Evolutionary conservation across 2,113 vertebrate species (phyloP), one percentile per base, ranked within the genome.

Genomic region (Colaptes auratus): DNA sequence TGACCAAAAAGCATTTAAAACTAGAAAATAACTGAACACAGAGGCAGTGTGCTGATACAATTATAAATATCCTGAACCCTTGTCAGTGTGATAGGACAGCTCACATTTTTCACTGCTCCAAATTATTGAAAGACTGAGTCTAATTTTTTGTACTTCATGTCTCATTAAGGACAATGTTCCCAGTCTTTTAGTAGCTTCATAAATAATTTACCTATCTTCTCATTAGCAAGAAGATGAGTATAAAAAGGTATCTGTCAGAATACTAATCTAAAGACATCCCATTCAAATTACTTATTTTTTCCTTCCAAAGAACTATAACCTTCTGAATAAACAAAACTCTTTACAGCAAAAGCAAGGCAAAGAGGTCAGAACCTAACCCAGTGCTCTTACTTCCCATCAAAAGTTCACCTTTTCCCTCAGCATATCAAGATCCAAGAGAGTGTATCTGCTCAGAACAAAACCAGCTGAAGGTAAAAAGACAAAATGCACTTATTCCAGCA

Each of bases 141-240:
- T 56, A 42, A 55, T 80, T 83, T 95, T 94, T 90, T 65, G 33
- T 88, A 25, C 31, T 86, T 92, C 69, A n/a, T 24, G 48, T 93
- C 80, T 95, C 82, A 92, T 81, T 86, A 86, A 93, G 78, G 72
- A 78, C 90, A 70, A 88, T 60, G 63, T 86, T 79, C 87, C 90
- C 91, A 85, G 67, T 44, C 74, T 69, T 85, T 84, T 42, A 80
- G 67, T 31, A 46, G 78, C 74, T 90, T 89, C 79, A 92, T 91
- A 60, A 96, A 92, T 94, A 93, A 96, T 93, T 95, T 87, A 94
- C n/a, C 5, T 61, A 76, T 74, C 74, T 89, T 95, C 87, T 85
- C 52, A 48, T 93, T 82, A 96, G 63, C 42, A 74, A 73, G 60
- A 92, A 61, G 77, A 72, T 9, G 35, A n/a, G 25, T 65, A 71